A percentile compares a stretch with the other conserved stretches of the same genome.
phyloP scores from a whole-genome alignment of 2,888 invertebrate genomes.

The Acleris literana region DNA sequence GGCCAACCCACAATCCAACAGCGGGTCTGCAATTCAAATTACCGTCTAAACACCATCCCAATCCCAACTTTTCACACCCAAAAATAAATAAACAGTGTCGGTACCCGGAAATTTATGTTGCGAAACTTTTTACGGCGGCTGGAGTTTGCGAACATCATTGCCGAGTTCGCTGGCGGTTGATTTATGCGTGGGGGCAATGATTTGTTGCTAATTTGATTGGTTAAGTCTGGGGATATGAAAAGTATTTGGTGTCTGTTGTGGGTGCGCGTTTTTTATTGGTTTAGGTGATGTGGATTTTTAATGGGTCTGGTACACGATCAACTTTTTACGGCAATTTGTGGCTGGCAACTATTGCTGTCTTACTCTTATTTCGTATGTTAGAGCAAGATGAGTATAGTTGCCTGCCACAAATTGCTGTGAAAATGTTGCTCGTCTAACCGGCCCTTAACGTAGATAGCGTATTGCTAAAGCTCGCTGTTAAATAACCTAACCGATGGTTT shows the following conservation, averaged over 20 bases:
- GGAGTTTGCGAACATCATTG: conserved; percentile 25
- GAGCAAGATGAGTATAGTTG: too few relatives aligned
- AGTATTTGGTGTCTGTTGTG: background rate
- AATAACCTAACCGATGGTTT: too few relatives aligned
- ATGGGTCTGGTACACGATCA: too few relatives aligned
- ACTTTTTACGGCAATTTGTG: too few relatives aligned
- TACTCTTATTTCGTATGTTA: too few relatives aligned
- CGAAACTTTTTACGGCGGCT: conserved; percentile 31
- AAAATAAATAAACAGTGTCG: conserved; percentile 33
- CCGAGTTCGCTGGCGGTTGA: conserved; percentile 25
- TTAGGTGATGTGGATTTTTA: too few relatives aligned
- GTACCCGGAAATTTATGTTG: conserved; percentile 26
- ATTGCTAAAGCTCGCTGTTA: too few relatives aligned
- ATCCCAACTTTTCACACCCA: conserved; percentile 5
- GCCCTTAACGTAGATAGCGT: too few relatives aligned
- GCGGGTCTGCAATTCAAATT: background rate
- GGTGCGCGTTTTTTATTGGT: background rate
- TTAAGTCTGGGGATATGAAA: conserved; percentile 9
- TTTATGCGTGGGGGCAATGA: conserved; percentile 29
- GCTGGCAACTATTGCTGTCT: too few relatives aligned
- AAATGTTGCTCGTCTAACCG: too few relatives aligned
- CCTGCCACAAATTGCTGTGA: too few relatives aligned
- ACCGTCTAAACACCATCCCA: background rate
- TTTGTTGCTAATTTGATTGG: conserved; percentile 36
- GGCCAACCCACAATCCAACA: too few relatives aligned